A percentile compares a stretch with the other conserved stretches of the same genome.
Evolutionary conservation across 2,888 invertebrate genomes (phyloP).

Genomic region (Gordius sp.): DNA sequence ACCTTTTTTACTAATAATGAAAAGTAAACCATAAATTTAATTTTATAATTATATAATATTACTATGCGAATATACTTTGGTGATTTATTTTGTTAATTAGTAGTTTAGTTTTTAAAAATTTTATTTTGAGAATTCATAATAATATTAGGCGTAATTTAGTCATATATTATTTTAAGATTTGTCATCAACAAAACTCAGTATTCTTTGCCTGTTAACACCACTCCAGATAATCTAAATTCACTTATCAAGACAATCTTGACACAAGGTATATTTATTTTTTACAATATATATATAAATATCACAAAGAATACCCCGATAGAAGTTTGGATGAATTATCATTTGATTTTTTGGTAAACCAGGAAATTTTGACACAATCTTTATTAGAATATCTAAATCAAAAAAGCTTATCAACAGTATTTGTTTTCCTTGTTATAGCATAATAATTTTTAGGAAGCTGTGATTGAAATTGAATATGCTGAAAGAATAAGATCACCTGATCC

Average conservation of each 20-base stretch:
- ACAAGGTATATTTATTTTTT: background rate
- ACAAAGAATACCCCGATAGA: background rate
- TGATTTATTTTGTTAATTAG: too few relatives aligned
- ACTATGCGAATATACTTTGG: too few relatives aligned
- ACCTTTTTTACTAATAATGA: background rate
- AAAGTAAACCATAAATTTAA: too few relatives aligned
- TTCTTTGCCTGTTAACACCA: too few relatives aligned
- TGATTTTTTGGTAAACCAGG: background rate
- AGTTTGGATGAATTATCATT: background rate
- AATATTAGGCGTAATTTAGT: too few relatives aligned
- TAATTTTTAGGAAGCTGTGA: slow-evolving; percentile 3
- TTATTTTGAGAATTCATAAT: too few relatives aligned
- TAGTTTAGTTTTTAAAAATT: too few relatives aligned
- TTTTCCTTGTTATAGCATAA: background rate
- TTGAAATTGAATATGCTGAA: slow-evolving; percentile 5
- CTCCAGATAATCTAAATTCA: too few relatives aligned
- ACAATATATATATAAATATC: background rate
- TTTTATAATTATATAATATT: too few relatives aligned
- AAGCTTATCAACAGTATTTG: background rate
- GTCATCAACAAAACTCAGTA: too few relatives aligned
- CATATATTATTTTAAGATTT: too few relatives aligned
- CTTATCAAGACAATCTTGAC: background rate
- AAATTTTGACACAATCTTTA: background rate
- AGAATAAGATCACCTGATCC: background rate
- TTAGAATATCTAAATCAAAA: slow-evolving; percentile 6